Percentiles rank a stretch among this genome's conserved stretches.
phyloP scores from a whole-genome alignment of 1,140 invertebrate genomes.

The Bombus polaris region DNA sequence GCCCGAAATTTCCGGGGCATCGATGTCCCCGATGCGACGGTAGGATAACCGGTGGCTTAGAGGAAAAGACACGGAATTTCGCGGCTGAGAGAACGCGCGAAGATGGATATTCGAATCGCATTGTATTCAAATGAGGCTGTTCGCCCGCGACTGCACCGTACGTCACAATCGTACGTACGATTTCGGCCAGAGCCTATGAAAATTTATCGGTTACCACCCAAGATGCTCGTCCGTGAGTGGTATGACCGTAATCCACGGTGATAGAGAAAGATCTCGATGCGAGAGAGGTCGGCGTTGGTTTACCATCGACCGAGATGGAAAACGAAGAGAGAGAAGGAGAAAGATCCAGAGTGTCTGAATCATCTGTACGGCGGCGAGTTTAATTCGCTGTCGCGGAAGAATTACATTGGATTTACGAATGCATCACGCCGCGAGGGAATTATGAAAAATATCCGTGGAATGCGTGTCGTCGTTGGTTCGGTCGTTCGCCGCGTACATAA shows the following conservation, averaged over 20 bases:
- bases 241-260: constrained; percentile 6
- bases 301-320: background rate
- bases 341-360: background rate
- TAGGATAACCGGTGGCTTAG: background rate
- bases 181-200: constrained; percentile 49
- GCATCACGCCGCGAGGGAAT: constrained; percentile 15
- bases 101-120: constrained; percentile 60
- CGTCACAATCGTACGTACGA: constrained; percentile 48
- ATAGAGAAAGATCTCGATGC: background rate
- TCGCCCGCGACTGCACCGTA: constrained; percentile 6
- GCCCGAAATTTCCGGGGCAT: constrained; percentile 21
- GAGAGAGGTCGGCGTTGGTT: no score
- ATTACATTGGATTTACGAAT: constrained; percentile 29
- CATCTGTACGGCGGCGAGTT: constrained; percentile 7
- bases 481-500: background rate
- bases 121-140: constrained; percentile 65
- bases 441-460: constrained; percentile 40
- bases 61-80: constrained; percentile 40
- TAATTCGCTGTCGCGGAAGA: constrained; percentile 22
- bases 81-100: constrained; percentile 57
- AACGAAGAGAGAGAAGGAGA: background rate
- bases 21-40: constrained; percentile 32
- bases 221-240: background rate
- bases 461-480: constrained; percentile 26
- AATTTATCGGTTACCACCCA: constrained; percentile 47